These are phyloP conservation scores for Gymnobelideus leadbeateri DNA, from an alignment of 2,113 vertebrate genomes.

Conservation along the genomic window DNA sequence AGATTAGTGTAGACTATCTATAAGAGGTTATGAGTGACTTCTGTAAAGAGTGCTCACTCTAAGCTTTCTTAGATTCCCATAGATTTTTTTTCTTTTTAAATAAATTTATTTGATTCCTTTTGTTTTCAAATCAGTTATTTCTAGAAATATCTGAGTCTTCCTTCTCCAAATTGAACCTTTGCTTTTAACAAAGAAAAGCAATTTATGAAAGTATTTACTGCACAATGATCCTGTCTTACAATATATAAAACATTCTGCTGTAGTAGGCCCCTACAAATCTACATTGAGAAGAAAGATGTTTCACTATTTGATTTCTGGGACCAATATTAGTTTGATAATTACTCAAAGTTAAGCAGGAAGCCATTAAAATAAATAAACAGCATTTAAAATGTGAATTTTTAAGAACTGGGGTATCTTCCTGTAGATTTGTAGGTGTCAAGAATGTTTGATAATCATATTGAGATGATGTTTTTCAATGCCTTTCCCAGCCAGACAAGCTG, in stretches of 20 bases:
- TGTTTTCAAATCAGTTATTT: not conserved
- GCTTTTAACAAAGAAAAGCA: not conserved
- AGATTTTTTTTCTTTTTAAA: not conserved
- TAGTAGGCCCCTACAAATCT: not conserved
- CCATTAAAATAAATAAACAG: not conserved
- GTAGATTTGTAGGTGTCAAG: not conserved
- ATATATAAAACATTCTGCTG: not conserved
- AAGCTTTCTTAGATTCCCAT: not conserved
- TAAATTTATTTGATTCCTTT: not conserved
- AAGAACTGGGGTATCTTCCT: not conserved
- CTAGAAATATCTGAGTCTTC: not conserved
- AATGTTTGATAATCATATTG: not conserved
- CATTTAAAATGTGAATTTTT: not conserved
- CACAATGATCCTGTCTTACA: not conserved
- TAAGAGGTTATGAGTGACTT: not conserved
- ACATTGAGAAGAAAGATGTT: not conserved
- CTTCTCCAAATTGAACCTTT: not conserved
- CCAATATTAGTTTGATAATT: not conserved
- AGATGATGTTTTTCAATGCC: not conserved
- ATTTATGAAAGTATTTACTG: not conserved
- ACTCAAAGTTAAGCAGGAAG: not conserved
- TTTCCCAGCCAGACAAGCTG: not conserved
- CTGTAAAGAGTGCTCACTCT: not conserved
- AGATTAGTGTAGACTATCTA: not conserved
- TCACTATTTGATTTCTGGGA: not conserved